phyloP scores from a whole-genome alignment of 2,113 vertebrate genomes.

The Neotragus pygmaeus region DNA sequence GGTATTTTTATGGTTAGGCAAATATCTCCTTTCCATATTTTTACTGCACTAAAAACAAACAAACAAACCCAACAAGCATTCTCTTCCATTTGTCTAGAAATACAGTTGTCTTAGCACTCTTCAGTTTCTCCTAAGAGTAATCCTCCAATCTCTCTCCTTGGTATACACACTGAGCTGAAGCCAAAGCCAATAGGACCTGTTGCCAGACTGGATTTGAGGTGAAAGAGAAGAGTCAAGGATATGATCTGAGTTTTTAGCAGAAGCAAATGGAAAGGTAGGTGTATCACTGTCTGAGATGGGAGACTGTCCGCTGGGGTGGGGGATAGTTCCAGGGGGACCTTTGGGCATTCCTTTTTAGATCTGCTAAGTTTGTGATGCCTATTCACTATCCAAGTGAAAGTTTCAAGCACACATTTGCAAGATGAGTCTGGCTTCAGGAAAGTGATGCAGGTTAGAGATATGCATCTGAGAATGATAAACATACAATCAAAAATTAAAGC shows the following conservation, averaged over 20 bases:
- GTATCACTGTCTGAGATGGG: neutral
- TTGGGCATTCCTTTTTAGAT: neutral
- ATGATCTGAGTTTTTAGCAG: neutral
- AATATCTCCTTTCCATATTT: neutral
- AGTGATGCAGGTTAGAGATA: neutral
- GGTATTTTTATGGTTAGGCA: neutral
- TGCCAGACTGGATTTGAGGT: neutral
- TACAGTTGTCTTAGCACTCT: neutral
- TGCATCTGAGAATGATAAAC: neutral
- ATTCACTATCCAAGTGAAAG: neutral
- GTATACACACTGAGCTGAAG: neutral
- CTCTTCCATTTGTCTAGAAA: neutral
- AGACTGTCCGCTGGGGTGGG: neutral
- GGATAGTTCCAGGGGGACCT: neutral
- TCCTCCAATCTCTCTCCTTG: neutral
- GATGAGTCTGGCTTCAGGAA: neutral
- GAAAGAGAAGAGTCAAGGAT: neutral
- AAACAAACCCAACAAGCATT: neutral
- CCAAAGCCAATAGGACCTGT: neutral
- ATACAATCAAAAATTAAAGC: neutral
- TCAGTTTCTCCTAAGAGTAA: neutral
- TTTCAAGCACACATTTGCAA: neutral
- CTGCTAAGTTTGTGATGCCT: neutral
- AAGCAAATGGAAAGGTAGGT: neutral
- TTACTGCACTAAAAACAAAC: neutral